These are phyloP conservation scores for Lasioglossum lativentre DNA, from an alignment of 2,888 invertebrate genomes.

Conservation along the genomic window DNA sequence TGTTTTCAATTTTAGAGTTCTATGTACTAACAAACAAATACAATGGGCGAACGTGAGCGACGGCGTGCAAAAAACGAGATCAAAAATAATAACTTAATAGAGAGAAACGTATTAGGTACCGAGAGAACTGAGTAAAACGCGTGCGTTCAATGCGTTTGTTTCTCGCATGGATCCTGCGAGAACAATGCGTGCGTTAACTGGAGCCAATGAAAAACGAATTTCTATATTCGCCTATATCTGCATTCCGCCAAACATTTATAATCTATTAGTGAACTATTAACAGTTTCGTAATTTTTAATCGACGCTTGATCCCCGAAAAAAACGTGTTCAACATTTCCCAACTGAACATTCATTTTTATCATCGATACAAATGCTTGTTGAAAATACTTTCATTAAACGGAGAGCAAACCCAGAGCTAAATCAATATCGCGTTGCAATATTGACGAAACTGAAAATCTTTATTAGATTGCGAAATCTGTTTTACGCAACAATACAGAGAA, in stretches of 20 bases:
- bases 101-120: slow-evolving; percentile 8
- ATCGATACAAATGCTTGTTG: not conserved
- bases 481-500: slow-evolving; percentile 17
- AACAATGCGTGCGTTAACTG: not conserved
- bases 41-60: not conserved
- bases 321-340: not conserved
- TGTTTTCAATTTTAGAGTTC: slow-evolving; percentile 21
- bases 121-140: slow-evolving; percentile 3
- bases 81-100: not conserved
- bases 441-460: slow-evolving; percentile 21
- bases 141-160: not conserved
- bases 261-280: not conserved
- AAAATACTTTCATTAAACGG: not conserved
- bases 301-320: not conserved
- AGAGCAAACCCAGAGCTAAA: not conserved
- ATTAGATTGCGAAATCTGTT: slow-evolving; percentile 21
- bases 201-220: not conserved
- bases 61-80: not conserved
- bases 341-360: not conserved
- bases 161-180: not conserved
- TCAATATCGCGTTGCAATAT: slow-evolving; percentile 31
- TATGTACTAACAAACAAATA: slow-evolving; percentile 10
- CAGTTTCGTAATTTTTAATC: not conserved
- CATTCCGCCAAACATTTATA: not conserved
- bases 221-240: not conserved